A percentile compares a stretch with the other conserved stretches of the same genome.
These are phyloP conservation scores for Aphelenchoides fujianensis DNA, from an alignment of 1,140 invertebrate species.

Conservation along the genomic window DNA sequence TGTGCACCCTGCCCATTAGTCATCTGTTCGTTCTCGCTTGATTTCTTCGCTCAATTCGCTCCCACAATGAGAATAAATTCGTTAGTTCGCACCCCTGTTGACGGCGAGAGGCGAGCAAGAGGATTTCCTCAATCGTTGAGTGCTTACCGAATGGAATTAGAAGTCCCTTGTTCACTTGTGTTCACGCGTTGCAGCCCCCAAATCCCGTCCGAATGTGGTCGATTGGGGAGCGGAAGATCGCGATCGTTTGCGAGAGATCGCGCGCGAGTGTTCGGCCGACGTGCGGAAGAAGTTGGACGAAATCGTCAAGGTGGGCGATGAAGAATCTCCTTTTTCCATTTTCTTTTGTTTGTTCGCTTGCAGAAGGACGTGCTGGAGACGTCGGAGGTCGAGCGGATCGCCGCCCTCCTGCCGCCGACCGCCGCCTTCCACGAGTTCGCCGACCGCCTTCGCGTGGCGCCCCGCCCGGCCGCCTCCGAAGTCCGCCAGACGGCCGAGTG, in stretches of 20 bases:
- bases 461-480: slow-evolving; percentile 19
- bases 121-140: no score
- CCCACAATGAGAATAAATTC: neutral
- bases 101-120: neutral
- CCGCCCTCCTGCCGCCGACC: neutral
- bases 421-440: slow-evolving; percentile 35
- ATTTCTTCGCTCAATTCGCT: neutral
- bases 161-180: no score
- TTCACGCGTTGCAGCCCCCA: neutral
- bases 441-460: slow-evolving; percentile 20
- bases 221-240: neutral
- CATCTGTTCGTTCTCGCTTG: neutral
- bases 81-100: neutral
- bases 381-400: neutral
- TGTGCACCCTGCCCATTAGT: no score
- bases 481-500: slow-evolving; percentile 23
- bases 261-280: neutral
- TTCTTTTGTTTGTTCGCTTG: neutral
- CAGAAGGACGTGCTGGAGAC: neutral
- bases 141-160: no score
- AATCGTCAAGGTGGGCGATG: neutral
- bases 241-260: neutral
- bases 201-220: neutral
- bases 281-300: neutral
- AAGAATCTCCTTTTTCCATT: neutral